phyloP scores from a whole-genome alignment of 2,797 vertebrate genomes.

The Sarcophilus harrisii region DNA sequence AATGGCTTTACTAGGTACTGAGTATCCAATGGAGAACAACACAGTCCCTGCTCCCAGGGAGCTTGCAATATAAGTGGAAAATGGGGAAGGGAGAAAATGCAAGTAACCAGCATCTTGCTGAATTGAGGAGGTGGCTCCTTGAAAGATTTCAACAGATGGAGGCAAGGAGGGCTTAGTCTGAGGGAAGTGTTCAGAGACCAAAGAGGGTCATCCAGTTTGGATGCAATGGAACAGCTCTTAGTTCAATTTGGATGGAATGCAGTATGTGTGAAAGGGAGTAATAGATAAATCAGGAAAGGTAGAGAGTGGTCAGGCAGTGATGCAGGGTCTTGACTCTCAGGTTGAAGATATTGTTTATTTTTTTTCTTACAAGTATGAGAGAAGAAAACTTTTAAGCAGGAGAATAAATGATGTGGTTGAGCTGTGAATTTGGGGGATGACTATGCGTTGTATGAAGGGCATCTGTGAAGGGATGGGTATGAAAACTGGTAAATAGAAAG shows the following conservation, averaged over 20 bases:
- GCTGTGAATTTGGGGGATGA: not conserved
- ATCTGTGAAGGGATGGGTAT: not conserved
- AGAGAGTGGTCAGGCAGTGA: not conserved
- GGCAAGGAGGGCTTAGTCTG: not conserved
- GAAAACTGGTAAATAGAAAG: not conserved
- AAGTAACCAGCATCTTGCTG: not conserved
- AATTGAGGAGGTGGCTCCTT: not conserved
- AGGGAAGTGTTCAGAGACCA: not conserved
- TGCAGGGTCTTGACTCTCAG: not conserved
- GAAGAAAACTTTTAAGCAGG: not conserved
- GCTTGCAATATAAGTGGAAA: not conserved
- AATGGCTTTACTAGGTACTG: not conserved
- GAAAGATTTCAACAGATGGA: not conserved
- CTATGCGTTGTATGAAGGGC: not conserved
- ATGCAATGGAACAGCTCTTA: not conserved
- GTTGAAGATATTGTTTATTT: not conserved
- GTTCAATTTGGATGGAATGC: not conserved
- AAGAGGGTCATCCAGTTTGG: not conserved
- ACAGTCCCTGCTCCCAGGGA: not conserved
- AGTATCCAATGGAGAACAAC: too few species aligned
- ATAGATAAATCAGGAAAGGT: not conserved
- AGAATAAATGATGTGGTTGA: not conserved
- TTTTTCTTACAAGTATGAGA: not conserved
- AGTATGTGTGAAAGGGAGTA: not conserved
- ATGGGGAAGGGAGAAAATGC: not conserved